Percentiles rank a stretch among this genome's conserved stretches.
Evolutionary conservation across 2,888 invertebrate genomes (phyloP).

Genomic region (Argyresthia albistria): DNA sequence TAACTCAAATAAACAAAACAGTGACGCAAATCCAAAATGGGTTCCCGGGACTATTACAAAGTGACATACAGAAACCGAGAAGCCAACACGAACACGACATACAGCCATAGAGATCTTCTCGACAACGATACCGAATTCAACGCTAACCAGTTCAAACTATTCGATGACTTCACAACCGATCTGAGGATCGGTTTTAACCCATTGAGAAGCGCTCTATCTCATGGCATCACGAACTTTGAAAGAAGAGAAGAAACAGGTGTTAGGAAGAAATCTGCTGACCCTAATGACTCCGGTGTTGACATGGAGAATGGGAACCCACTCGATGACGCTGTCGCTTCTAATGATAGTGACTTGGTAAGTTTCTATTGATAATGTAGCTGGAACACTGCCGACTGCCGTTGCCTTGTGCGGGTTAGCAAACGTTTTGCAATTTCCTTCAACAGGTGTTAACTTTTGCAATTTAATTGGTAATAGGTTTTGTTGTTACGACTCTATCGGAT

Average conservation of each 20-base stretch:
- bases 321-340: conserved; percentile 40
- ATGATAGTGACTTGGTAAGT: conserved; percentile 64
- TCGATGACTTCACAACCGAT: conserved; percentile 62
- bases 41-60: conserved; percentile 53
- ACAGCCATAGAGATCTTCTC: conserved; percentile 35
- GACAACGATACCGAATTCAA: conserved; percentile 65
- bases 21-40: conserved; percentile 32
- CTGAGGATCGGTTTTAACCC: conserved; percentile 52
- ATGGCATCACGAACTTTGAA: conserved; percentile 28
- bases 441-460: too few relatives aligned
- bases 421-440: too few relatives aligned
- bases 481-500: too few relatives aligned
- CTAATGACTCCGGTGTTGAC: conserved; percentile 62
- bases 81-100: conserved; percentile 26
- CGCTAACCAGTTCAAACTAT: conserved; percentile 63
- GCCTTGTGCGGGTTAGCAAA: too few relatives aligned
- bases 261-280: conserved; percentile 36
- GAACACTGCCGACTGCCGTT: background rate
- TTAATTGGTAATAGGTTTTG: too few relatives aligned
- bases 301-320: conserved; percentile 59
- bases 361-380: conserved; percentile 1
- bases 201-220: conserved; percentile 27
- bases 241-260: conserved; percentile 19
- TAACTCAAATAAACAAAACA: background rate
- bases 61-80: conserved; percentile 43